Conservation (phyloP, 2,888 invertebrate species). For the Microplitis deprimator region DNA sequence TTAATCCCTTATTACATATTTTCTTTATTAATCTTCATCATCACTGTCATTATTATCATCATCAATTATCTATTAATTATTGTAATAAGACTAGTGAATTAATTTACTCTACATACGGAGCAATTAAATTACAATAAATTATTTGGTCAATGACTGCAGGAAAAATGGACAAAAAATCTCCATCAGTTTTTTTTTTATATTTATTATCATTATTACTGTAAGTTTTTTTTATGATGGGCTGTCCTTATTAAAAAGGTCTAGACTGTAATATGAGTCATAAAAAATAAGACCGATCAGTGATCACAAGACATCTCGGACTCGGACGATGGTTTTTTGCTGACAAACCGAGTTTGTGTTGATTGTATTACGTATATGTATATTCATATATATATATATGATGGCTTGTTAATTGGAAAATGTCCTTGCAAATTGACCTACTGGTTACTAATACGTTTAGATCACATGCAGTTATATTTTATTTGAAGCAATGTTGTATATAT, state of each 20-base stretch:
- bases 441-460: constrained; percentile 25
- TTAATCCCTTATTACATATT: neutral
- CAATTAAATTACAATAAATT: neutral
- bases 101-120: neutral
- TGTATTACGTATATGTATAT: neutral
- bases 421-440: constrained; percentile 43
- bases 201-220: neutral
- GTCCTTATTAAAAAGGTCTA: neutral
- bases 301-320: neutral
- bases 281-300: neutral
- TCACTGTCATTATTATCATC: neutral
- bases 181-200: too few species aligned
- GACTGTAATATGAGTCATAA: constrained; percentile 13
- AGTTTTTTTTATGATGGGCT: neutral
- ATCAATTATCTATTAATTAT: neutral
- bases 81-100: neutral
- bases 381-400: neutral
- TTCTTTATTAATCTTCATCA: neutral
- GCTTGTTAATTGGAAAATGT: constrained; percentile 36
- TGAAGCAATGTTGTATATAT: neutral
- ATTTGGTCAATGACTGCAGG: neutral
- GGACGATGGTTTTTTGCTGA: neutral
- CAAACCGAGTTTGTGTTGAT: neutral
- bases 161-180: too few species aligned
- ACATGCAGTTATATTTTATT: neutral